Evolutionary conservation across 2,113 vertebrate genomes (phyloP).

Genomic region (Ictalurus furcatus): DNA sequence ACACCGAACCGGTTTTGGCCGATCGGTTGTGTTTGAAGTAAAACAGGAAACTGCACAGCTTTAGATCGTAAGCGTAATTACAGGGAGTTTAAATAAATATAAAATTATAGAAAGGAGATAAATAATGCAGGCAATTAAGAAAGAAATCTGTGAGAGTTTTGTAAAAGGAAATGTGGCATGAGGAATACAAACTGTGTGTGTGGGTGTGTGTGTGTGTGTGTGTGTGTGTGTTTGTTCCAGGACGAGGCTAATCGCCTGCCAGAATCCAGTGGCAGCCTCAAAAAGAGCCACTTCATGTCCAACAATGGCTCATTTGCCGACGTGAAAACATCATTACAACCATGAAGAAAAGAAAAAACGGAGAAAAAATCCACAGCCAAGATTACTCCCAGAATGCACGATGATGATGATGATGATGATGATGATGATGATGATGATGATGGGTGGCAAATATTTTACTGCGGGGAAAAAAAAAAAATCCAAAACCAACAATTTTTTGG

Average conservation of each 20-base stretch:
- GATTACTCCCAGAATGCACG: background rate
- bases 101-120: background rate
- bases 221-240: conserved; percentile 10
- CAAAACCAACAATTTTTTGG: background rate
- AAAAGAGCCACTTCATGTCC: conserved; percentile 25
- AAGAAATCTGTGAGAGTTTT: background rate
- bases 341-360: background rate
- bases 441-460: conserved; percentile 7
- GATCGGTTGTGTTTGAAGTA: background rate
- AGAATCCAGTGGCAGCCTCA: conserved; percentile 21
- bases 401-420: background rate
- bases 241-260: background rate
- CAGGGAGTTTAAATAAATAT: background rate
- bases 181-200: conserved; percentile 13
- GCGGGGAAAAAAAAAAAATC: background rate
- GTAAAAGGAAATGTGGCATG: background rate
- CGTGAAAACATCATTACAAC: conserved; percentile 21
- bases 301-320: conserved; percentile 23
- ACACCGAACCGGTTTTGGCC: background rate
- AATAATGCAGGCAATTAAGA: conserved; percentile 1
- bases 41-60: too few relatives aligned
- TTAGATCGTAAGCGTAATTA: background rate
- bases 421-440: too few relatives aligned
- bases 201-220: too few relatives aligned
- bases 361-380: background rate